Evolutionary conservation across 2,113 vertebrate genomes (phyloP).

Genomic region (Panthera tigris): DNA sequence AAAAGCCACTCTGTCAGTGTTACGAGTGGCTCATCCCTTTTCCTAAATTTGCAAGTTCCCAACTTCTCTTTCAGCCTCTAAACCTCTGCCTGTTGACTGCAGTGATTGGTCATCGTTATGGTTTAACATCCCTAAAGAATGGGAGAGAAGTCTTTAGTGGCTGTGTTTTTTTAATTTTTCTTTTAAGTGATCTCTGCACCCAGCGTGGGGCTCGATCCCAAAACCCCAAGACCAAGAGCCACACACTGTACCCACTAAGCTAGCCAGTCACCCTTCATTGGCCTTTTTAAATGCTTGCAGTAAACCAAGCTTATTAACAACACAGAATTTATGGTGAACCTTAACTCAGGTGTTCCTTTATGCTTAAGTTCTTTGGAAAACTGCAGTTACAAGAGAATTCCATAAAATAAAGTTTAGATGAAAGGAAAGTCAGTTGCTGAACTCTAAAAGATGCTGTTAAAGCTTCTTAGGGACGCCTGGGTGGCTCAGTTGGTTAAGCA

Average conservation of each 20-base stretch:
- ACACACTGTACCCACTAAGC: neutral
- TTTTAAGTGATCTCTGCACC: neutral
- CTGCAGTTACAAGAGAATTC: neutral
- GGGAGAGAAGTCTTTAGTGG: neutral
- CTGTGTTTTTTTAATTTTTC: neutral
- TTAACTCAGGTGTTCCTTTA: neutral
- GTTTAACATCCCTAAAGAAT: neutral
- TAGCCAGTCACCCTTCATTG: neutral
- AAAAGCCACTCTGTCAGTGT: neutral
- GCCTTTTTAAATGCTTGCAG: slow-evolving; percentile 1
- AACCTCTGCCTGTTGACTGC: neutral
- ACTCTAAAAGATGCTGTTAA: neutral
- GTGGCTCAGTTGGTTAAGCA: too few species aligned
- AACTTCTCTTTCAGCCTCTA: neutral
- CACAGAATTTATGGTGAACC: neutral
- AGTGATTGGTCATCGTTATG: neutral
- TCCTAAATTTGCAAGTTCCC: neutral
- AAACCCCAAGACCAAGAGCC: neutral
- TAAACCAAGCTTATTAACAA: neutral
- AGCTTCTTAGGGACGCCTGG: neutral
- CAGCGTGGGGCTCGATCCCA: neutral
- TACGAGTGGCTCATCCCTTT: neutral
- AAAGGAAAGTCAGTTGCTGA: neutral
- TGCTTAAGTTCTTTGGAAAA: neutral
- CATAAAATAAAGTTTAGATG: neutral